Percentiles rank a stretch among this genome's conserved stretches.
These are phyloP conservation scores for Thaleichthys pacificus DNA, from an alignment of 2,797 vertebrate genomes.

Conservation along the genomic window DNA sequence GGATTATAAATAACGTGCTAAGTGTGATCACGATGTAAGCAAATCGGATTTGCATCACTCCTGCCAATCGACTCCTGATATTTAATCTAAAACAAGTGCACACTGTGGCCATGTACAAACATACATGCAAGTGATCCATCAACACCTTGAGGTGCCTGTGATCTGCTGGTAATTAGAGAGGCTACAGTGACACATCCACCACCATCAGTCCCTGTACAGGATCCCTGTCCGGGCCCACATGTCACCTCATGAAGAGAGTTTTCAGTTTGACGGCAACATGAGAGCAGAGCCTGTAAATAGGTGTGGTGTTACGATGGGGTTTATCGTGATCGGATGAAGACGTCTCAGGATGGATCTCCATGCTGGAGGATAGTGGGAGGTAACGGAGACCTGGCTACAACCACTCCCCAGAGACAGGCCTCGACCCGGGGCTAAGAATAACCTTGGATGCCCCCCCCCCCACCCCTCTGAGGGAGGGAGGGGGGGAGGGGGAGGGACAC, in stretches of 20 bases:
- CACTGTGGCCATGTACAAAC: background rate
- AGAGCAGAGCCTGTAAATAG: constrained; percentile 33
- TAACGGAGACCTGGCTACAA: constrained; percentile 46
- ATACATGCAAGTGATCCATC: constrained; percentile 12
- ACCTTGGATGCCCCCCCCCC: constrained; percentile 31
- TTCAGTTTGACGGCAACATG: constrained; percentile 45
- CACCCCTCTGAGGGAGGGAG: background rate
- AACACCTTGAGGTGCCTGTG: constrained; percentile 2
- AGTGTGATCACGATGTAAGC: background rate
- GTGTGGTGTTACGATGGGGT: constrained; percentile 23
- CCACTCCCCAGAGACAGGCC: constrained; percentile 61
- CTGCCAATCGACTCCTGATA: background rate
- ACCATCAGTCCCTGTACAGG: background rate
- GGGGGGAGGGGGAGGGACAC: background rate
- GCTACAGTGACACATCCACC: constrained; percentile 21
- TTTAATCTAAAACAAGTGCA: background rate
- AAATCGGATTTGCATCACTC: background rate
- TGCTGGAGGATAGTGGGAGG: constrained; percentile 38
- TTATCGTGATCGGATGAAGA: constrained; percentile 63
- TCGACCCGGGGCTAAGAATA: constrained; percentile 75
- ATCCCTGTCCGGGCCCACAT: constrained; percentile 14
- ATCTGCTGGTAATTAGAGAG: background rate
- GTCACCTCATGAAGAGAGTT: constrained; percentile 53
- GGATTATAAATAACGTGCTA: background rate
- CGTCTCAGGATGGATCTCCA: constrained; percentile 54